Percentiles rank a stretch among this genome's conserved stretches.
phyloP scores from a whole-genome alignment of 1,140 invertebrate genomes.

The Drosophila pruinosa region DNA sequence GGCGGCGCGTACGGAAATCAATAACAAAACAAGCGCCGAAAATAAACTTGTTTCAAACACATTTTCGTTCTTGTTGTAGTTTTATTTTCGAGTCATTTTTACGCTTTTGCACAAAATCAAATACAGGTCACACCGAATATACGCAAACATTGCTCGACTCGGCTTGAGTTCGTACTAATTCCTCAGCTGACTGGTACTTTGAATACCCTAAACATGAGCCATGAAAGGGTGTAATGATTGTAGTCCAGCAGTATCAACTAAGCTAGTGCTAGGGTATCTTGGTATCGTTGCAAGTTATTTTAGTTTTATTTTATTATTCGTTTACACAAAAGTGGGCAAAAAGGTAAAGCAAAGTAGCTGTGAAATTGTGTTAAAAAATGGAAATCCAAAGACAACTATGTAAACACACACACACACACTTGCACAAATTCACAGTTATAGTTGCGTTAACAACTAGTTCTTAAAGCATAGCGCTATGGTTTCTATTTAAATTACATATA shows the following conservation, averaged over 20 bases:
- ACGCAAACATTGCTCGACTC: background rate
- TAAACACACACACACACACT: background rate
- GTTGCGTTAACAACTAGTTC: slow-evolving; percentile 29
- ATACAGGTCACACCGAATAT: slow-evolving; percentile 27
- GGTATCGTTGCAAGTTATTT: background rate
- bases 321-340: slow-evolving; percentile 10
- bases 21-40: slow-evolving; percentile 57
- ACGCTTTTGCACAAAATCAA: slow-evolving; percentile 62
- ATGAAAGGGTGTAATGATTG: too few species aligned
- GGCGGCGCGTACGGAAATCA: slow-evolving; percentile 58
- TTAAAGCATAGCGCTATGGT: background rate
- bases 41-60: slow-evolving; percentile 50
- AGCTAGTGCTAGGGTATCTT: too few species aligned
- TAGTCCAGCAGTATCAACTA: too few species aligned
- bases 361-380: slow-evolving; percentile 40
- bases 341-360: slow-evolving; percentile 27
- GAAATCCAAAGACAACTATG: slow-evolving; percentile 29
- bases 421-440: slow-evolving; percentile 11
- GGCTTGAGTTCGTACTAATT: slow-evolving; percentile 33
- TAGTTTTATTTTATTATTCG: slow-evolving; percentile 7
- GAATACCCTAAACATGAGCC: too few species aligned
- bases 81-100: slow-evolving; percentile 44
- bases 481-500: slow-evolving; percentile 17
- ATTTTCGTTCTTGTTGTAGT: slow-evolving; percentile 37
- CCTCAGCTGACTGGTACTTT: background rate